Percentiles rank a stretch among this genome's conserved stretches.
Evolutionary conservation across 2,797 vertebrate species (phyloP).

Genomic region (Hyperoplus lanceolatus): DNA sequence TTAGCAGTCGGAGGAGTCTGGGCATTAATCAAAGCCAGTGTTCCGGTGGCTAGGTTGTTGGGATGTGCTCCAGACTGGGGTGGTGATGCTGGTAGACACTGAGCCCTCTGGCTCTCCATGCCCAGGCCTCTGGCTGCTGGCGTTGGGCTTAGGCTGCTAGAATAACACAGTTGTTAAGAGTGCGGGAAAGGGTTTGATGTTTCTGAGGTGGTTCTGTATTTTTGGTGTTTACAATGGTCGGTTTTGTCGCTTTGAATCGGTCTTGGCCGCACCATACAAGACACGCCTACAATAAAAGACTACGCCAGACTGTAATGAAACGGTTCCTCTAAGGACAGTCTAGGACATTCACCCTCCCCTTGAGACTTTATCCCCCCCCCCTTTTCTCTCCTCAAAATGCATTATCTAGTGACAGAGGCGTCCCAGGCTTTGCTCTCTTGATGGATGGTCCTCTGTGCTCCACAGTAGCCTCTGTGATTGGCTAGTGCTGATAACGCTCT

Average conservation of each 20-base stretch:
- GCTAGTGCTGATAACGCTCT: conserved; percentile 71
- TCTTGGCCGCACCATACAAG: conserved; percentile 25
- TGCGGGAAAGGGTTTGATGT: conserved; percentile 51
- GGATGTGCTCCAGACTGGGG: conserved; percentile 45
- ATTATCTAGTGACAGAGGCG: conserved; percentile 71
- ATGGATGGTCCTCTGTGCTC: conserved; percentile 71
- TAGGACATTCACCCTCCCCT: conserved; percentile 62
- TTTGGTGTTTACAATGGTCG: conserved; percentile 20
- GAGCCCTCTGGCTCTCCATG: conserved; percentile 42
- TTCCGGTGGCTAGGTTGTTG: conserved; percentile 46
- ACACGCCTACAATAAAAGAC: conserved; percentile 44
- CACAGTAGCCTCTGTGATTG: conserved; percentile 62
- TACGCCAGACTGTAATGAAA: conserved; percentile 39
- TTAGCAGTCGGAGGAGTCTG: conserved; percentile 45
- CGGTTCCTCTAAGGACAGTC: conserved; percentile 59
- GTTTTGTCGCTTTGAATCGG: conserved; percentile 26
- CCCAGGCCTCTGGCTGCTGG: conserved; percentile 41
- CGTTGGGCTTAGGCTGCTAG: conserved; percentile 13
- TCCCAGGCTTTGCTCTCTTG: conserved; percentile 63
- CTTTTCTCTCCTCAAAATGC: conserved; percentile 56
- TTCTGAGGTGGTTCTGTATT: conserved; percentile 33
- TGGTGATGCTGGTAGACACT: conserved; percentile 44
- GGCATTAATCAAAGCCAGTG: conserved; percentile 62
- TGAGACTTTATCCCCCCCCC: conserved; percentile 31
- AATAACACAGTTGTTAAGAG: conserved; percentile 42